Base-by-base conservation (phyloP, 2,797 vertebrate species). In the Borostomias antarcticus region DNA sequence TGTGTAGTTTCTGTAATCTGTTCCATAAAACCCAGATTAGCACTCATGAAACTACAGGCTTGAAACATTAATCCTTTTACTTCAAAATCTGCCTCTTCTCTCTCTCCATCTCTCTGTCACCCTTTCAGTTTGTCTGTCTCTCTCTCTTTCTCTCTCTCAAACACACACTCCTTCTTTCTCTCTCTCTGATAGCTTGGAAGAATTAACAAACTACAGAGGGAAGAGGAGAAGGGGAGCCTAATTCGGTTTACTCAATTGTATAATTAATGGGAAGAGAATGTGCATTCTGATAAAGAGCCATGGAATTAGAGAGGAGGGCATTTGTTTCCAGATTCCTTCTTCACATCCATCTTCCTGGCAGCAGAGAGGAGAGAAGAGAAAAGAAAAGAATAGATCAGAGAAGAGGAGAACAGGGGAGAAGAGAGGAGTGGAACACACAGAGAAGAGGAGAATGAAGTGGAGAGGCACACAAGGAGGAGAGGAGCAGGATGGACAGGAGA, bases 111-210 rank as follows among this genome's bases (percentile, higher is more conserved):
- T 45, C 17, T 45, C 6, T n/a, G n/a, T n/a, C n/a, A n/a, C n/a
- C 35, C 35, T n/a, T n/a, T n/a, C n/a, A n/a, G n/a, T 45, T 9
- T n/a, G 13, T 17, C 40, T 45, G 15, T 13, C 40, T 1, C 40
- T 45, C 40, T 45, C 40, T 45, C 17, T 45, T 5, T 45, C 57
- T 48, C 47, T 74, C 57, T 57, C 54, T 64, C 60, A 69, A n/a
- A n/a, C n/a, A n/a, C n/a, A n/a, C 65, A 65, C 62, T 57, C 58
- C 45, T 56, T 61, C 45, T 66, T 58, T 58, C 45, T 70, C 58
- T 66, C 62, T 52, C 63, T 57, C 58, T 58, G 26, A 50, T 28
- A 47, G 68, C 37, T 48, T 54, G 30, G 60, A 54, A 54, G 35
- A 54, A 58, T 4, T n/a, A 33, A 58, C 32, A 19, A 19, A 56